Conservation (phyloP, 2,888 invertebrate species). For the Cetonia aurata region DNA sequence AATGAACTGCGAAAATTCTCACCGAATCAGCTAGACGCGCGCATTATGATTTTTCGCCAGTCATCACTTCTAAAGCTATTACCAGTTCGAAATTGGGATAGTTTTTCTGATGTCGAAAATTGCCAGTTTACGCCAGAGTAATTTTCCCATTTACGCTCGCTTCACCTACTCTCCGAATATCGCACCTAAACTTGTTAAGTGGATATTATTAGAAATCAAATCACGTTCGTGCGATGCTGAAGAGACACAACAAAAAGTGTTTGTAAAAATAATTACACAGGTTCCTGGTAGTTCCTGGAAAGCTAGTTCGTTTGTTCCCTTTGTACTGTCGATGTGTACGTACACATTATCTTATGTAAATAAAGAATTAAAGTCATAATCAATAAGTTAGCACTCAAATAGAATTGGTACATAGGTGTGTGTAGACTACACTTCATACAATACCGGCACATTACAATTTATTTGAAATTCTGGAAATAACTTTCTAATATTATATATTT, state of each 20-base stretch:
- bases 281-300: background rate
- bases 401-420: background rate
- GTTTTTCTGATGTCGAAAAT: conserved; percentile 12
- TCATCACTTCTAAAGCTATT: conserved; percentile 43
- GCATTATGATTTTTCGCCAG: conserved; percentile 21
- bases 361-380: conserved; percentile 19
- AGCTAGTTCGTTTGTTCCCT: background rate
- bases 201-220: conserved; percentile 1
- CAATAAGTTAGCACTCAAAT: conserved; percentile 29
- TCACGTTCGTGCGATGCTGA: background rate
- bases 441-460: background rate
- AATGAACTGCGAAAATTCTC: conserved; percentile 45
- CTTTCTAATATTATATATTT: conserved; percentile 33
- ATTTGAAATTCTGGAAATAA: conserved; percentile 24
- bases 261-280: conserved; percentile 22
- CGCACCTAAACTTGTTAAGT: conserved; percentile 5
- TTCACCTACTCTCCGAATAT: background rate
- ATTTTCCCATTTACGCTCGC: conserved; percentile 3
- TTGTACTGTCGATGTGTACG: background rate
- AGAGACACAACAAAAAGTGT: conserved; percentile 15
- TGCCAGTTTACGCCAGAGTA: background rate
- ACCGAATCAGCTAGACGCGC: conserved; percentile 21
- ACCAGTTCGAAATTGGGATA: conserved; percentile 36
- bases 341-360: conserved; percentile 28
- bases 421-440: conserved; percentile 2